A percentile compares a stretch with the other conserved stretches of the same genome.
These are phyloP conservation scores for Lasioglossum leucozonium DNA, from an alignment of 2,888 invertebrate genomes.

Conservation along the genomic window DNA sequence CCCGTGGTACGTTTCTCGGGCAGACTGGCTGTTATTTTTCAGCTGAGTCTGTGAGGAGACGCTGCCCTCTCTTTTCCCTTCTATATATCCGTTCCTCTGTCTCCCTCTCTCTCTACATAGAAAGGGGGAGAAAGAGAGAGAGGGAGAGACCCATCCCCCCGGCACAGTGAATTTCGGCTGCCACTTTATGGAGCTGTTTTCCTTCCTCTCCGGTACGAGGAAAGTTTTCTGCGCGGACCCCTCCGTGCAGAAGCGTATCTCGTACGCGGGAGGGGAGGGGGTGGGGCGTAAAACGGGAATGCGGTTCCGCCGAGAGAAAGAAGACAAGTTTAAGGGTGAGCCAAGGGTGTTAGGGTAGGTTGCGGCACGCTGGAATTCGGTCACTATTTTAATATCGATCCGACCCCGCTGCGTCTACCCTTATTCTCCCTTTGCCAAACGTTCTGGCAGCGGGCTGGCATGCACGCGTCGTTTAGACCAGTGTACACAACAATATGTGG, in stretches of 20 bases:
- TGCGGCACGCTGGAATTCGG: constrained; percentile 83
- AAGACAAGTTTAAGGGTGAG: constrained; percentile 72
- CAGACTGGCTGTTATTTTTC: constrained; percentile 56
- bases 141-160: not conserved
- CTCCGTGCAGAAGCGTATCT: constrained; percentile 49
- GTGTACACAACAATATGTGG: constrained; percentile 5
- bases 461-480: constrained; percentile 18
- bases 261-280: too few species aligned
- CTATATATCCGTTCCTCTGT: not conserved
- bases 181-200: constrained; percentile 69
- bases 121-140: not conserved
- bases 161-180: constrained; percentile 60
- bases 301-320: constrained; percentile 30
- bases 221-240: constrained; percentile 62
- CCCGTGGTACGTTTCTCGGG: constrained; percentile 22
- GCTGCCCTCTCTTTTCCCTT: not conserved
- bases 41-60: constrained; percentile 44
- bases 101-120: not conserved
- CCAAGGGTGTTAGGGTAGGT: constrained; percentile 81
- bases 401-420: constrained; percentile 65
- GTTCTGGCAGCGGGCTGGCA: not conserved
- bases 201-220: constrained; percentile 53
- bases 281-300: constrained; percentile 33
- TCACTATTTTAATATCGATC: constrained; percentile 85
- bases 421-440: constrained; percentile 5